Conservation (phyloP, 2,113 vertebrate species). For the Hypocryptadius cinnamomeus region DNA sequence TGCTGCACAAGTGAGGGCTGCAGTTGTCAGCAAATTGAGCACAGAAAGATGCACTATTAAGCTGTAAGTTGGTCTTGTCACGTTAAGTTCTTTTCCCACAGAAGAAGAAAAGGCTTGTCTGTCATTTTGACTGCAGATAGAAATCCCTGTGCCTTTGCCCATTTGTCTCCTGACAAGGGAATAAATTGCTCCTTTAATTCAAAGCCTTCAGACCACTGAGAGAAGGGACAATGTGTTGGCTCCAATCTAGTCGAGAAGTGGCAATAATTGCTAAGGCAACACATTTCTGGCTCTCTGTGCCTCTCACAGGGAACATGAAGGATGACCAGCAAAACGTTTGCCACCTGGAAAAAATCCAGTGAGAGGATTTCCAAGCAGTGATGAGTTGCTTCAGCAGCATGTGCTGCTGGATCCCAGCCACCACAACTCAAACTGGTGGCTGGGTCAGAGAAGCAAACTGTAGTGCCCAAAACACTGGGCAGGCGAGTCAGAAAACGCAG, state of each 20-base stretch:
- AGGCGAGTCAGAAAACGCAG: neutral
- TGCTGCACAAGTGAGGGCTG: neutral
- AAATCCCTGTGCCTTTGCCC: neutral
- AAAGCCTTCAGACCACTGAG: neutral
- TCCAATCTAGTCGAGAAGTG: neutral
- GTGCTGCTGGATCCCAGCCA: constrained; percentile 1
- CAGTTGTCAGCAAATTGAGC: neutral
- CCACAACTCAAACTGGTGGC: neutral
- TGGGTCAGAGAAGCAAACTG: neutral
- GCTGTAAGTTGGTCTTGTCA: neutral
- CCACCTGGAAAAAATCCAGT: constrained; percentile 32
- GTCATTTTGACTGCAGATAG: neutral
- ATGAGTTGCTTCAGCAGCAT: neutral
- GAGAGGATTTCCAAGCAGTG: neutral
- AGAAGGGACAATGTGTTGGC: neutral
- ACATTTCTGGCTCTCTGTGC: neutral
- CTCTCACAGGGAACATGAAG: neutral
- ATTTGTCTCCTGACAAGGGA: constrained; percentile 7
- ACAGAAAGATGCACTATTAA: neutral
- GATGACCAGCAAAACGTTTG: neutral
- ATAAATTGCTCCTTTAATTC: neutral
- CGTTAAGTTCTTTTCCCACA: neutral
- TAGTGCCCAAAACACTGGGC: neutral
- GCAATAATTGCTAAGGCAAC: neutral
- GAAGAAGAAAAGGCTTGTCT: neutral